Percentiles rank a stretch among this genome's conserved stretches.
Conservation (phyloP, 2,888 invertebrate species). For the Junonia oenone region DNA sequence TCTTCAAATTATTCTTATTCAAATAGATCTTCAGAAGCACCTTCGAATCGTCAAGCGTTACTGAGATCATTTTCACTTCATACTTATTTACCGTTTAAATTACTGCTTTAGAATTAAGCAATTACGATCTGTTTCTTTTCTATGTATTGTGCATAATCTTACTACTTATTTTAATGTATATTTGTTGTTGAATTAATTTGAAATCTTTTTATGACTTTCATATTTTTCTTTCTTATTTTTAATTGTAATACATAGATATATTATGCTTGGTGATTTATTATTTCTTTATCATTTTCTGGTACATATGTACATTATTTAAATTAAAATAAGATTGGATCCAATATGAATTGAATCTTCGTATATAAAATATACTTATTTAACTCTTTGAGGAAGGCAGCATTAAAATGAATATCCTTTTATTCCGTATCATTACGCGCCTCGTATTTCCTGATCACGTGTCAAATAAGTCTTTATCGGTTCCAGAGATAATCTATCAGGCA, state of each 20-base stretch:
- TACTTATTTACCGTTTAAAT: neutral
- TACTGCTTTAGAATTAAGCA: neutral
- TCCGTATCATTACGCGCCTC: neutral
- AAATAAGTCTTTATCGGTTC: conserved; percentile 1
- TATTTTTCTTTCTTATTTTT: no score
- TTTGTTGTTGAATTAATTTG: neutral
- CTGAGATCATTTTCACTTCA: neutral
- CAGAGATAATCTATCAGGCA: neutral
- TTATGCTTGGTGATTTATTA: no score
- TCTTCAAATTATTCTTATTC: neutral
- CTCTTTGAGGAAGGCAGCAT: no score
- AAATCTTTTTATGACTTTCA: no score
- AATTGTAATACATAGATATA: no score
- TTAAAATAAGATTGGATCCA: no score
- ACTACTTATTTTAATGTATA: neutral
- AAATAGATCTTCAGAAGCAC: neutral
- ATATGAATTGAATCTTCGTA: no score
- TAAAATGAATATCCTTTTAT: neutral
- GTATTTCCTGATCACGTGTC: neutral
- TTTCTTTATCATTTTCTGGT: no score
- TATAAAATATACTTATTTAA: no score
- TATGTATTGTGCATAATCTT: neutral
- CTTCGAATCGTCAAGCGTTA: neutral
- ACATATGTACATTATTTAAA: no score
- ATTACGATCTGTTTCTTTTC: neutral